phyloP scores from a whole-genome alignment of 2,113 vertebrate genomes.

The Pipra filicauda region DNA sequence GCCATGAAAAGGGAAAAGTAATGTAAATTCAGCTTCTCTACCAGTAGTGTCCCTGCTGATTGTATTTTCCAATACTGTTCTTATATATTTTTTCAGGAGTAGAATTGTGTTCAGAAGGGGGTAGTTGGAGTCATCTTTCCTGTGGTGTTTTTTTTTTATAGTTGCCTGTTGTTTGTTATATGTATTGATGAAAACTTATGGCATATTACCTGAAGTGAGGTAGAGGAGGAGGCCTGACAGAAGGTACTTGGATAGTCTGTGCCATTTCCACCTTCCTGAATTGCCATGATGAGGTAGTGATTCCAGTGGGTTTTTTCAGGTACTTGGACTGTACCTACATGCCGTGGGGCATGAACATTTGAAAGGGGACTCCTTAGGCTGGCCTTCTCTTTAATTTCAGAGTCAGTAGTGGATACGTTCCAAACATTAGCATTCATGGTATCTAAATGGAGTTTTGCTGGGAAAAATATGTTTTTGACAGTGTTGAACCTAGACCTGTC shows the following conservation, averaged over 20 bases:
- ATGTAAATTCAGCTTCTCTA: background rate
- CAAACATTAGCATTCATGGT: background rate
- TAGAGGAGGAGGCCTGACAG: background rate
- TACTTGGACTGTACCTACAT: background rate
- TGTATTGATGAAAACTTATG: background rate
- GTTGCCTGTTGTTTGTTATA: background rate
- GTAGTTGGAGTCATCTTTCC: background rate
- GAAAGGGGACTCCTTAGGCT: background rate
- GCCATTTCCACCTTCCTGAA: background rate
- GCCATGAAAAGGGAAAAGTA: background rate
- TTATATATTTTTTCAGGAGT: rapidly evolving
- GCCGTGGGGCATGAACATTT: background rate
- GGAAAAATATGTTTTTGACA: background rate
- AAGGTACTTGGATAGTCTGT: background rate
- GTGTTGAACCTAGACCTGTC: background rate
- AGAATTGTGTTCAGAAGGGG: background rate
- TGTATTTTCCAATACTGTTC: background rate
- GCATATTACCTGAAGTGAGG: background rate
- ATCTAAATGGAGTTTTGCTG: background rate
- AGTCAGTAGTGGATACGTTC: background rate
- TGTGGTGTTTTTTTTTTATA: background rate
- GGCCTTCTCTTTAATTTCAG: background rate
- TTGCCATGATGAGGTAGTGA: background rate
- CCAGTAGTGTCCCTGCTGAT: background rate
- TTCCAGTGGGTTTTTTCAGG: background rate